Evolutionary conservation across 2,113 vertebrate species (phyloP).

Genomic region (Vombatus ursinus): DNA sequence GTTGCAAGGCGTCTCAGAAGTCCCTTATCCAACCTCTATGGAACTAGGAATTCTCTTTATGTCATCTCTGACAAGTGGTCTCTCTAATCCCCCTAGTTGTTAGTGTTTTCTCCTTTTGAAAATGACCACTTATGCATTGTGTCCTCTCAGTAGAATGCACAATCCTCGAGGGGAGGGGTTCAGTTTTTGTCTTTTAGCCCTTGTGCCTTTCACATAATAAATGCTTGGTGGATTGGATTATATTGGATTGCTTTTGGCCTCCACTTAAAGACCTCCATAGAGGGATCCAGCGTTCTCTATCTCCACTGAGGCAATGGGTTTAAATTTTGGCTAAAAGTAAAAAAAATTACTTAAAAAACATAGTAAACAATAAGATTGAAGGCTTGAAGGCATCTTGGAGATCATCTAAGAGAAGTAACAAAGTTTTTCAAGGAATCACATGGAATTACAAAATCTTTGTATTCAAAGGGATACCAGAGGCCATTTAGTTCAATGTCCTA

Average conservation of each 20-base stretch:
- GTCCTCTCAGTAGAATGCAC: not conserved
- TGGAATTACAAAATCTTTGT: not conserved
- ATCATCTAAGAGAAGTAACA: not conserved
- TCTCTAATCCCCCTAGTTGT: not conserved
- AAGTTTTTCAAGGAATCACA: not conserved
- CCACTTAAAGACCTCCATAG: not conserved
- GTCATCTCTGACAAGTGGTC: not conserved
- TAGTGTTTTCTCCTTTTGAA: not conserved
- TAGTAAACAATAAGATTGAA: not conserved
- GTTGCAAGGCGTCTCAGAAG: not conserved
- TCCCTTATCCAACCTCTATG: not conserved
- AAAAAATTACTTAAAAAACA: not conserved
- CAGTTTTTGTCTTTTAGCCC: not conserved
- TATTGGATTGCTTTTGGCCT: not conserved
- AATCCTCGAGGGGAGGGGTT: not conserved
- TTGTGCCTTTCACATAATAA: not conserved
- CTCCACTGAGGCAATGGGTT: not conserved
- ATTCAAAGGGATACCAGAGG: not conserved
- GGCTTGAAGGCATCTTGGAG: not conserved
- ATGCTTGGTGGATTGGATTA: not conserved
- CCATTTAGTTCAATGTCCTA: not conserved
- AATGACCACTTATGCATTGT: not conserved
- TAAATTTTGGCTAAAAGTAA: not conserved
- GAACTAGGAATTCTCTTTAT: not conserved
- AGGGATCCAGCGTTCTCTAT: not conserved